Evolutionary conservation across 2,113 vertebrate species (phyloP), one percentile per base, ranked within the genome.

Genomic region (Nestor notabilis): DNA sequence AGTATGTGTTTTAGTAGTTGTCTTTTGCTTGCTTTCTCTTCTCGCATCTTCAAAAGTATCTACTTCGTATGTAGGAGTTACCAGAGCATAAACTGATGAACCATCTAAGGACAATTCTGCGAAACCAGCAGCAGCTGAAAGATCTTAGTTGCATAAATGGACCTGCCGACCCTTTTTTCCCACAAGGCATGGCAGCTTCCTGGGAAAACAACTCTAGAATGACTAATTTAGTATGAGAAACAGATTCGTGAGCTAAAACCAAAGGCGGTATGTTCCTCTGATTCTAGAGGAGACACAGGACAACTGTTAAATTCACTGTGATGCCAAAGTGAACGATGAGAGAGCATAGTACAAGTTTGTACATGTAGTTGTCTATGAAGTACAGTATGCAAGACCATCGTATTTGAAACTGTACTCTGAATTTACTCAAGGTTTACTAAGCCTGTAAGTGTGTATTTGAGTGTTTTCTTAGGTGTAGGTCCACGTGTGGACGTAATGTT

Each of bases 261-360:
- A 52, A 72, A 91, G 43, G 16, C 2, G 0, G 2, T 47, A 8
- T 17, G 63, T 13, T 18, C 1, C 13, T 83, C 14, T 39, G n/a
- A n/a, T 76, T 24, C 14, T 52, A 28, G n/a, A 68, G 69, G 19
- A 46, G 61, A 31, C 16, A 11, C 6, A 31, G 52, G 53, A 58
- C 13, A 37, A 23, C 9, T 52, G 33, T 18, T 78, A 31, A 29
- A 61, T 24, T 68, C 11, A 5, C 16, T 68, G 5, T 69, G 58
- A 39, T 0, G 0, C 10, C 25, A 15, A 12, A 3, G 0, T 4
- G 29, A 58, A 58, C 23, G 33, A 56, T 0, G 0, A 46, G 74
- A 61, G 74, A 61, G 18, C 1, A 0, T 13, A 17, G 13, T 35
- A 91, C 16, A 24, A 3, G 47, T 64, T 64, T 15, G 52, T 55